phyloP scores from a whole-genome alignment of 2,888 invertebrate species.

The Choreutis nemorana region DNA sequence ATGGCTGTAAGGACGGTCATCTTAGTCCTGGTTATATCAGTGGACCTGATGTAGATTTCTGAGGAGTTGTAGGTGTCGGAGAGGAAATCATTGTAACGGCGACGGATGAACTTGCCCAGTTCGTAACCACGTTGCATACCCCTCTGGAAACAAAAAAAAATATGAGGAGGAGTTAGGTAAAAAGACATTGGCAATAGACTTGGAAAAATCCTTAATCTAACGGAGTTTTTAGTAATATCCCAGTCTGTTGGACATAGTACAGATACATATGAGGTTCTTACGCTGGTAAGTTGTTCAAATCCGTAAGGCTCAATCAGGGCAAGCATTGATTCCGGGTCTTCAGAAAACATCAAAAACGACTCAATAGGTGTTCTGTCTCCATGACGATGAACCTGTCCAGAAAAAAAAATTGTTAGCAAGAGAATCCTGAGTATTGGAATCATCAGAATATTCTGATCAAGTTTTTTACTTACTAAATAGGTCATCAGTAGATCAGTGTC shows the following conservation, averaged over 20 bases:
- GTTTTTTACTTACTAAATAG: too few relatives aligned
- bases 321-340: slow-evolving; percentile 13
- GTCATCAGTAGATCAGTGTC: too few relatives aligned
- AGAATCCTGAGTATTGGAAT: too few relatives aligned
- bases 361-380: slow-evolving; percentile 25
- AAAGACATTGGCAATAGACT: too few relatives aligned
- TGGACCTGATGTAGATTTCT: slow-evolving; percentile 10
- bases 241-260: too few relatives aligned
- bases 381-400: slow-evolving; percentile 25
- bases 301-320: slow-evolving; percentile 17
- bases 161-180: too few relatives aligned
- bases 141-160: slow-evolving; percentile 14
- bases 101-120: slow-evolving; percentile 19
- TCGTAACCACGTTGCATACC: slow-evolving; percentile 21
- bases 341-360: slow-evolving; percentile 9
- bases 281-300: slow-evolving; percentile 27
- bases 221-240: too few relatives aligned
- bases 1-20: slow-evolving; percentile 4
- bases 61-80: slow-evolving; percentile 23
- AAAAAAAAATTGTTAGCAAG: too few relatives aligned
- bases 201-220: too few relatives aligned
- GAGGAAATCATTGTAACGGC: slow-evolving; percentile 22
- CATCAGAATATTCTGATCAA: too few relatives aligned
- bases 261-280: slow-evolving; percentile 16
- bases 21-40: slow-evolving; percentile 3